Evolutionary conservation across 2,113 vertebrate genomes (phyloP).

Genomic region (Sander vitreus): DNA sequence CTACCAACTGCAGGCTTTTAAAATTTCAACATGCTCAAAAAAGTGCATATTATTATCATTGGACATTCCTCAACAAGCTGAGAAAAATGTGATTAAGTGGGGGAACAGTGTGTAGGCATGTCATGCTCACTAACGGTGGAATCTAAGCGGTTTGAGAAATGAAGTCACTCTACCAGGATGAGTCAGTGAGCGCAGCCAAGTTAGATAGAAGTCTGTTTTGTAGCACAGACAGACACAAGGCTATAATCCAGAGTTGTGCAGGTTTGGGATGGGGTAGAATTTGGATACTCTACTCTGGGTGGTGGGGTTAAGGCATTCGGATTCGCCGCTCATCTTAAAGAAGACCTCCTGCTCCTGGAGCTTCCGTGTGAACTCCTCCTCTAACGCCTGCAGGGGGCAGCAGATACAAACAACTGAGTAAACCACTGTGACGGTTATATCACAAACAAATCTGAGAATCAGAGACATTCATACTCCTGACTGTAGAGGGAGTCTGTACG

Average conservation of each 20-base stretch:
- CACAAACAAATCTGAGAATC: background rate
- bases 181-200: conserved; percentile 26
- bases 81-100: conserved; percentile 31
- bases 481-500: background rate
- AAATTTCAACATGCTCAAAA: conserved; percentile 63
- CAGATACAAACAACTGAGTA: conserved; percentile 50
- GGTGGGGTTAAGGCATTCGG: conserved; percentile 98
- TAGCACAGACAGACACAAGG: conserved; percentile 14
- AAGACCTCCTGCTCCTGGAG: conserved; percentile 99
- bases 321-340: conserved; percentile 99
- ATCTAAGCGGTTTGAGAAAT: conserved; percentile 34
- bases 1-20: conserved; percentile 42
- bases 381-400: conserved; percentile 89
- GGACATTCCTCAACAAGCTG: conserved; percentile 50
- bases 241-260: conserved; percentile 91
- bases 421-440: background rate
- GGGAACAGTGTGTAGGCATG: conserved; percentile 59
- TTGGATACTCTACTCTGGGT: conserved; percentile 97
- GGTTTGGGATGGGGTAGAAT: conserved; percentile 96
- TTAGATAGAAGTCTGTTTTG: conserved; percentile 14
- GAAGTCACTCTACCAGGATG: background rate
- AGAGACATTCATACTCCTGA: background rate
- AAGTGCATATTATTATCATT: conserved; percentile 63
- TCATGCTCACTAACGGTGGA: conserved; percentile 56
- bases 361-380: conserved; percentile 98